Evolutionary conservation across 2,888 invertebrate genomes (phyloP), one percentile per base, ranked within the genome.

Genomic region (Limenitis camilla): DNA sequence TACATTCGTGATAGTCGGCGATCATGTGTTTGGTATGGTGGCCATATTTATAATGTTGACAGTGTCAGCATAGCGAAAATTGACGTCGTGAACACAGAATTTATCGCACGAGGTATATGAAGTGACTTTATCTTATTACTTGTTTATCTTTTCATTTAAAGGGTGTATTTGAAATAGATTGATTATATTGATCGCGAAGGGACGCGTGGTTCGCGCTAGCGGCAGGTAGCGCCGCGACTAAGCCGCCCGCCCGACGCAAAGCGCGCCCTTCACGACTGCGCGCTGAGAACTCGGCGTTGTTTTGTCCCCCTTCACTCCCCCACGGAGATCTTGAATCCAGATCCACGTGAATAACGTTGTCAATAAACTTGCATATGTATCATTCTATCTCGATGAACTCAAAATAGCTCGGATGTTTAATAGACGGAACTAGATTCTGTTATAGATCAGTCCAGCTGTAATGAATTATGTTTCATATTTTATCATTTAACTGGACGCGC

Each of bases 141-240:
- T 31, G 41, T 42, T 47, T 39, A 29, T 55, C 53, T 39, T 19
- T 52, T 49, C 56, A 46, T 46, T 58, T 61, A 33, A 35, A 49
- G 46, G 41, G 52, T 9, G 46, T 45, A 47, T 53, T 57, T 58
- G 43, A 48, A 42, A 32, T n/a, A 39, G 33, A 47, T 42, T 45
- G 27, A 45, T 52, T 55, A 65, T 82, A 84, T 83, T 67, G 82
- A 83, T 80, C 78, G 76, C 73, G 74, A 39, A 59, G 72, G 71
- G 58, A 67, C 72, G 76, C 72, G 73, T 61, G 68, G 76, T 76
- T 78, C 79, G 81, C 87, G 76, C 71, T 67, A 71, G 80, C 83
- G 83, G 85, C 82, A 70, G 77, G 76, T 66, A 78, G 67, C 74
- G 86, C 85, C 86, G 84, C 87, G 81, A 88, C 88, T 82, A 76